These are phyloP conservation scores for Sinocyclocheilus anophthalmus DNA, from an alignment of 2,113 vertebrate species.

Conservation along the genomic window DNA sequence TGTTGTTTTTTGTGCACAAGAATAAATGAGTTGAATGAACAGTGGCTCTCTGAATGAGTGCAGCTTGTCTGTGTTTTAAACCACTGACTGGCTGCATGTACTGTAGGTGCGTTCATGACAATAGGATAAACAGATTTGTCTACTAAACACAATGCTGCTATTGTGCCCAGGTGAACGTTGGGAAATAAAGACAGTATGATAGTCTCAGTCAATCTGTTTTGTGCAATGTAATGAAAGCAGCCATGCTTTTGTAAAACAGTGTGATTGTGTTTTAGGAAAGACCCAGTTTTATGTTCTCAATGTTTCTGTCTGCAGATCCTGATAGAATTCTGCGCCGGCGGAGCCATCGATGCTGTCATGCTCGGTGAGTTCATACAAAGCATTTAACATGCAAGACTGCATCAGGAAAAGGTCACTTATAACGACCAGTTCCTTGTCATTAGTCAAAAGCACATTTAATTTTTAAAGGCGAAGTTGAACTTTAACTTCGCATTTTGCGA, in stretches of 20 bases:
- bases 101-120: neutral
- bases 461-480: neutral
- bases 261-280: neutral
- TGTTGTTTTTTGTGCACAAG: neutral
- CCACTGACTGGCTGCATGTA: neutral
- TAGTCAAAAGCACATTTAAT: neutral
- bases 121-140: slow-evolving; percentile 14
- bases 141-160: neutral
- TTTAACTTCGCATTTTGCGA: neutral
- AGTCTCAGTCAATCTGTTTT: neutral
- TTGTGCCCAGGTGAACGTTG: neutral
- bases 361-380: slow-evolving; percentile 81
- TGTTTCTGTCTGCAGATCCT: slow-evolving; percentile 83
- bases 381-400: neutral
- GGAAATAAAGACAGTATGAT: neutral
- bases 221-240: neutral
- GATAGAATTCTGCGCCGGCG: slow-evolving; percentile 97
- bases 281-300: neutral
- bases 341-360: slow-evolving; percentile 97
- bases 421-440: neutral
- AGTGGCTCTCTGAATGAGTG: neutral
- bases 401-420: neutral
- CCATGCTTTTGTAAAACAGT: neutral
- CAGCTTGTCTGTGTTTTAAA: neutral
- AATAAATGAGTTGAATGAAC: neutral